These are phyloP conservation scores for Cepaea hortensis DNA, from an alignment of 2,888 invertebrate genomes.

Conservation along the genomic window DNA sequence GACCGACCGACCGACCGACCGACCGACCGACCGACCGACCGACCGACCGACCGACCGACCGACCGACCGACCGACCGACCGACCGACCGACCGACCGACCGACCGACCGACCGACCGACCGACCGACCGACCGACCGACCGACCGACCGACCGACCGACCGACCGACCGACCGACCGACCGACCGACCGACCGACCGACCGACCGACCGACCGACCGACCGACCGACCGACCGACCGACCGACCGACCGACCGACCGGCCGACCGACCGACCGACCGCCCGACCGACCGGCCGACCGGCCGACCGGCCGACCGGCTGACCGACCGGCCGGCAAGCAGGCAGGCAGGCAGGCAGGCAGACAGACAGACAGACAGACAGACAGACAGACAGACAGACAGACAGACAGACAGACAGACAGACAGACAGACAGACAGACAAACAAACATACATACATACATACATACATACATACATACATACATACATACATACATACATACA, in stretches of 20 bases:
- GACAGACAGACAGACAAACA: conserved; percentile 22
- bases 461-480: not conserved
- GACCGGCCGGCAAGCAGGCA: no score
- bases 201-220: conserved; percentile 27
- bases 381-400: conserved; percentile 23
- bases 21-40: not conserved
- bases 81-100: conserved; percentile 7
- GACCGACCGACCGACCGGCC: no score
- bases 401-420: conserved; percentile 23
- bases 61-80: conserved; percentile 7
- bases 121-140: conserved; percentile 7
- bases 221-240: conserved; percentile 28
- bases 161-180: conserved; percentile 6
- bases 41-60: conserved; percentile 7
- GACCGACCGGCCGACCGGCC: no score
- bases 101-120: conserved; percentile 7
- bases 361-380: conserved; percentile 22
- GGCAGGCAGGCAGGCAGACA: no score
- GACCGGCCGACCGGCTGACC: no score
- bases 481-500: not conserved
- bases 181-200: conserved; percentile 27
- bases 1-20: not conserved
- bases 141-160: not conserved
- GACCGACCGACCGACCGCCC: no score
- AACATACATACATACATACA: not conserved